Conservation (phyloP, 1,140 invertebrate species). For the Zaprionus nigranus region DNA sequence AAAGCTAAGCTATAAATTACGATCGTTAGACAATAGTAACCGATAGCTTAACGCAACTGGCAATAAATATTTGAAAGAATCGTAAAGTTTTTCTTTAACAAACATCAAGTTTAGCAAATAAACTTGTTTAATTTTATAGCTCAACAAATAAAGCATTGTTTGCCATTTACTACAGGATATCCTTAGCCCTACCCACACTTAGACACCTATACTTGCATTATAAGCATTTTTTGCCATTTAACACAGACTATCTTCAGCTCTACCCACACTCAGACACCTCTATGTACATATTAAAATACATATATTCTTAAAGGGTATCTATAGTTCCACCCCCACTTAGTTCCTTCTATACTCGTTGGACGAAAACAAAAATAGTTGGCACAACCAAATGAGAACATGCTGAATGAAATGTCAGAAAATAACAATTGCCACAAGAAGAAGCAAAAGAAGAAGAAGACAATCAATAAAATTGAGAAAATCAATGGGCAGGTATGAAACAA, state of each 20-base stretch:
- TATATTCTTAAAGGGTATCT: background rate
- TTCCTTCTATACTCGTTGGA: background rate
- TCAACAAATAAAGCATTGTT: background rate
- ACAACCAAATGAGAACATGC: slow-evolving; percentile 9
- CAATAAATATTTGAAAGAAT: no score
- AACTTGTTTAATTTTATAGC: background rate
- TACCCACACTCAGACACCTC: background rate
- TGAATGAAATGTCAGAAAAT: slow-evolving; percentile 1
- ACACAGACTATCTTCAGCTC: background rate
- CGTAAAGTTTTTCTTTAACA: background rate
- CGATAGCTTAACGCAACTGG: no score
- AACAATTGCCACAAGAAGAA: slow-evolving; percentile 6
- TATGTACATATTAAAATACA: background rate
- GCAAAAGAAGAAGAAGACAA: slow-evolving; percentile 7
- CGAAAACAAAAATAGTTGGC: slow-evolving; percentile 8
- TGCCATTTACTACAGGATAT: background rate
- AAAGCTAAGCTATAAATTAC: background rate
- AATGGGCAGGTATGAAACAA: slow-evolving; percentile 27
- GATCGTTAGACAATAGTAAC: background rate
- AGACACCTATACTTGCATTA: no score
- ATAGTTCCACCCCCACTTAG: background rate
- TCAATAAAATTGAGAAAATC: slow-evolving; percentile 43
- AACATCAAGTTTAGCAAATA: background rate
- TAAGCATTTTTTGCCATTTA: background rate
- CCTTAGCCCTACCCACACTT: no score